Percentiles rank a stretch among this genome's conserved stretches.
Conservation (phyloP, 2,113 vertebrate genomes). For the Verasper variegatus region DNA sequence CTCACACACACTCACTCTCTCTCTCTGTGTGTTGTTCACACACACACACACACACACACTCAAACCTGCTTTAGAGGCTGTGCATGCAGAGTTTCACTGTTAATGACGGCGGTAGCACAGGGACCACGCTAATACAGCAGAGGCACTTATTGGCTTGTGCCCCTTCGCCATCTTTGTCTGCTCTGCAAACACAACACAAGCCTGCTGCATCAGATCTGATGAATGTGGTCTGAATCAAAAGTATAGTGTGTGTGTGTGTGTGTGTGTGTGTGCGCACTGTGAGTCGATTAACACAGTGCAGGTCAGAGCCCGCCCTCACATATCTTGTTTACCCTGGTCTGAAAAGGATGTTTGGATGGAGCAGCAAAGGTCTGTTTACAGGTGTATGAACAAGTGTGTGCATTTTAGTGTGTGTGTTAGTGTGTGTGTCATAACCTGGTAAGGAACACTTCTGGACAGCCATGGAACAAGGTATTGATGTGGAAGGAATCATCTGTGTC, state of each 20-base stretch:
- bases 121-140: slow-evolving; percentile 59
- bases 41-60: too few relatives aligned
- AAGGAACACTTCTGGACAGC: too few relatives aligned
- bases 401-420: too few relatives aligned
- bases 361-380: slow-evolving; percentile 6
- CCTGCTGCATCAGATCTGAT: slow-evolving; percentile 49
- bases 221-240: slow-evolving; percentile 55
- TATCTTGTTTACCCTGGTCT: slow-evolving; percentile 38
- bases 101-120: neutral
- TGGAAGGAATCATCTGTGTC: neutral
- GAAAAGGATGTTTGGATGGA: slow-evolving; percentile 37
- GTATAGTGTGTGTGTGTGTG: neutral
- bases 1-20: too few relatives aligned
- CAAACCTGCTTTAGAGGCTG: neutral
- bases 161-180: slow-evolving; percentile 21
- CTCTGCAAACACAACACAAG: slow-evolving; percentile 54
- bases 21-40: too few relatives aligned
- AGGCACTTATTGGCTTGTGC: slow-evolving; percentile 43
- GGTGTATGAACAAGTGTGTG: neutral
- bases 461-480: neutral
- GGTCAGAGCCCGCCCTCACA: slow-evolving; percentile 29
- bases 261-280: slow-evolving; percentile 6
- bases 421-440: too few relatives aligned
- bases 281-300: slow-evolving; percentile 36
- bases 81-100: neutral